A percentile compares a stretch with the other conserved stretches of the same genome.
Conservation (phyloP, 2,113 vertebrate genomes). For the Motacilla tschutschensis region DNA sequence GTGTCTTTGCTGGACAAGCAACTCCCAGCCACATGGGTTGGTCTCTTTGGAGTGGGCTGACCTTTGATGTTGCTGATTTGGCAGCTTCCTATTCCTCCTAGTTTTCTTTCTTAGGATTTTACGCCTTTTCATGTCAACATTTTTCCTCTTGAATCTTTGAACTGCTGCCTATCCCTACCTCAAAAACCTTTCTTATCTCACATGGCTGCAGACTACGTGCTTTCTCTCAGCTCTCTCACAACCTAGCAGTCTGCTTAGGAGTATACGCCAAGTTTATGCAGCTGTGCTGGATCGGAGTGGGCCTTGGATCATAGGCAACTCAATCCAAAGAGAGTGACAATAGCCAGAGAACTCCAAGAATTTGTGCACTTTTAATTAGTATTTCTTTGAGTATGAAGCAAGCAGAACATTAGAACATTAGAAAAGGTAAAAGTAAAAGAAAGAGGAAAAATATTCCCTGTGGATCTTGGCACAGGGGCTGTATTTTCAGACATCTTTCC, state of each 20-base stretch:
- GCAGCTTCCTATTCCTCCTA: not conserved
- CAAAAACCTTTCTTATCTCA: not conserved
- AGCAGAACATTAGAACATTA: not conserved
- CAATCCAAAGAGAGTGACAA: not conserved
- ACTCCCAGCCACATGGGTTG: not conserved
- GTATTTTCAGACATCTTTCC: not conserved
- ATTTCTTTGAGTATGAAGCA: not conserved
- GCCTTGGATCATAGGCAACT: not conserved
- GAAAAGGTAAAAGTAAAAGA: not conserved
- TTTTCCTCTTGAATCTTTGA: slow-evolving; percentile 1
- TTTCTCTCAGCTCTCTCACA: not conserved
- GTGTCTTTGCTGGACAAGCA: not conserved
- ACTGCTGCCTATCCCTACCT: not conserved
- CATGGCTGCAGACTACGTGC: not conserved
- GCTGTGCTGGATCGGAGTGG: not conserved
- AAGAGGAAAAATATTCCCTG: not conserved
- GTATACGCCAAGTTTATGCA: not conserved
- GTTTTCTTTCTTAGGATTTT: not conserved
- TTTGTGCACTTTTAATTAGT: not conserved
- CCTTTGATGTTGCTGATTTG: not conserved
- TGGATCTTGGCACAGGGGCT: not conserved
- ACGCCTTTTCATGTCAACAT: not conserved
- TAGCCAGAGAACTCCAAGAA: not conserved
- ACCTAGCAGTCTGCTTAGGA: not conserved
- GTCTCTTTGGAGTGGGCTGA: not conserved